Evolutionary conservation across 1,140 invertebrate genomes (phyloP).

Genomic region (Procambarus virginalis): DNA sequence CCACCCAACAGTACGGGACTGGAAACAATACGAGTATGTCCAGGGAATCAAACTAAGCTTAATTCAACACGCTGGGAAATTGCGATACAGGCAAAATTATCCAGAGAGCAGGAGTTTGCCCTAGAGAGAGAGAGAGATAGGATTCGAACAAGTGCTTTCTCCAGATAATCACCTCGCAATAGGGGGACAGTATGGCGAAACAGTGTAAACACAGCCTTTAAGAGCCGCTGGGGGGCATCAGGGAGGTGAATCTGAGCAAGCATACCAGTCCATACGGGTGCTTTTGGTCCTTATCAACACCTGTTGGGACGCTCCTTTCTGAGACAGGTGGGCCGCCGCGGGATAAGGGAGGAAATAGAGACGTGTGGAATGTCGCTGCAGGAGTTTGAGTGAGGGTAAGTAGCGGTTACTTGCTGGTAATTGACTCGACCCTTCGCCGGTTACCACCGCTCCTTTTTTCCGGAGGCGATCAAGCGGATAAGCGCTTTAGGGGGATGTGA

Average conservation of each 20-base stretch:
- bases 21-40: no score
- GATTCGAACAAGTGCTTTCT: background rate
- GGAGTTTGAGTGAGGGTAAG: background rate
- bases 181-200: no score
- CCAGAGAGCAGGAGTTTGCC: no score
- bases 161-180: no score
- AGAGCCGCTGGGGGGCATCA: background rate
- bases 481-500: background rate
- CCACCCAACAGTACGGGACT: no score
- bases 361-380: background rate
- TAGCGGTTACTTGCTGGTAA: background rate
- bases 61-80: no score
- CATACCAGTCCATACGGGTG: background rate
- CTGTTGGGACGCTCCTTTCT: background rate
- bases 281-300: background rate
- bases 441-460: background rate
- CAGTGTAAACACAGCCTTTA: background rate
- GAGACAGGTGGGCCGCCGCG: background rate
- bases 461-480: background rate
- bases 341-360: background rate
- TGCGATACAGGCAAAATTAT: no score
- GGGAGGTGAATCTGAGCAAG: background rate
- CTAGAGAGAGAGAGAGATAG: background rate
- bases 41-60: no score
- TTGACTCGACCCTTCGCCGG: background rate